Base-by-base conservation (phyloP, 2,113 vertebrate genomes). In the Pseudois nayaur region DNA sequence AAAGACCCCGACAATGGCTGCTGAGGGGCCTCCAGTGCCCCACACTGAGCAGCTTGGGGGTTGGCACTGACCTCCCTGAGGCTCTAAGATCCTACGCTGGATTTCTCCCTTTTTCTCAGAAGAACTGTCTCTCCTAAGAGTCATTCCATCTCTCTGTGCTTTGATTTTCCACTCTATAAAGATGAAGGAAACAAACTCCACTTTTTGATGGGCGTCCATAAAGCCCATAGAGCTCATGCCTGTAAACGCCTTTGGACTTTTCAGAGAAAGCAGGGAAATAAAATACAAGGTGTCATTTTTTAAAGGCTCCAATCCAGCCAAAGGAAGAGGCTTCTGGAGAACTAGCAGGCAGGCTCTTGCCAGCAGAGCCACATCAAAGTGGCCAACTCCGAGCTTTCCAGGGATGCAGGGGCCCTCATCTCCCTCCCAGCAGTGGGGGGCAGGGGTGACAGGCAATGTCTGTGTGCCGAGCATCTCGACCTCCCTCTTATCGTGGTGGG, bases 281-380 rank as follows among this genome's bases (percentile, higher is more conserved):
- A 97, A 98, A 98, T 92, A 97, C 89, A 94, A 98, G 96, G 97
- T 97, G 95, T 92, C 93, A 71, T 90, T 97, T 92, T 95, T 96
- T 83, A 95, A 97, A 97, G 89, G 87, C 91, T 88, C 90, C 79
- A 57, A 27, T 91, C 59, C 92, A 74, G 94, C 55, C 92, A 84
- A 82, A 98, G 48, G 89, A 92, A 96, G 85, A 91, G 84, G 91
- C 95, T 90, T 78, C 94, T 97, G 97, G 95, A 95, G 64, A 95
- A 40, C 48, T 64, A 92, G 95, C 36, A 84, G 54, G 95, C 71
- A 67, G 91, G 74, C 40, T 59, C 62, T 45, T 78, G 89, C 94
- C 83, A 97, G 52, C 12, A 19, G 29, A 91, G 48, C 86, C 16
- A 8, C 4, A 55, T 96, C 83, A 52, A 82, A 52, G 23, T 81